Evolutionary conservation across 2,888 invertebrate genomes (phyloP), one percentile per base, ranked within the genome.

Genomic region (Tachina lurida): DNA sequence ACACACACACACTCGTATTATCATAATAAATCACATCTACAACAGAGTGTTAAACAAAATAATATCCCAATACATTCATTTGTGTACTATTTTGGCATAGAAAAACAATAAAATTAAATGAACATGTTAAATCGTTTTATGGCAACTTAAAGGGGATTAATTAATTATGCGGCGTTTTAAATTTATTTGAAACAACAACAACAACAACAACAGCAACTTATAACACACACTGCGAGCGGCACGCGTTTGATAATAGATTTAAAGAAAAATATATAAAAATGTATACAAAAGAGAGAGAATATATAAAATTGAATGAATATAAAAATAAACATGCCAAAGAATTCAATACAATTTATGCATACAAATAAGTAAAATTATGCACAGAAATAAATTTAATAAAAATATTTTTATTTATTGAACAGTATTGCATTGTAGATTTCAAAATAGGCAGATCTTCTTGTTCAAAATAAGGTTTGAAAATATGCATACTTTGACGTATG

Each of bases 61-160:
- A 62, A 70, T 52, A 41, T 39, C 3, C 39, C 49, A 31, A 31
- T 7, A 31, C 31, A 12, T 39, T 41, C 9, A 54, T 45, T 60
- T 52, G n/a, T 19, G 5, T 15, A 17, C 49, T 39, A n/a, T 56
- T 67, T 58, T 67, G 76, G 49, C 62, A 70, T 54, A 62, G 60
- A 78, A 39, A 78, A 68, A 19, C 62, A 62, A 78, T 65, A 65
- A 65, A 65, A 70, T 77, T 19, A 78, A 77, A 80, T 80, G 41
- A 47, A 58, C 71, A 80, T 80, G 65, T 73, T 65, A 67, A 80
- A 67, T 67, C 9, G 67, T 67, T 74, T 80, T 73, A 80, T 80
- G 65, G 73, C 65, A 47, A 71, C 71, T 49, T 80, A 67, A 80
- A 80, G 45, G 39, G 43, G 45, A 67, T 58, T 80, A 73, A 74